Base-by-base conservation (phyloP, 1,140 invertebrate species). In the Teleogryllus occipitalis region DNA sequence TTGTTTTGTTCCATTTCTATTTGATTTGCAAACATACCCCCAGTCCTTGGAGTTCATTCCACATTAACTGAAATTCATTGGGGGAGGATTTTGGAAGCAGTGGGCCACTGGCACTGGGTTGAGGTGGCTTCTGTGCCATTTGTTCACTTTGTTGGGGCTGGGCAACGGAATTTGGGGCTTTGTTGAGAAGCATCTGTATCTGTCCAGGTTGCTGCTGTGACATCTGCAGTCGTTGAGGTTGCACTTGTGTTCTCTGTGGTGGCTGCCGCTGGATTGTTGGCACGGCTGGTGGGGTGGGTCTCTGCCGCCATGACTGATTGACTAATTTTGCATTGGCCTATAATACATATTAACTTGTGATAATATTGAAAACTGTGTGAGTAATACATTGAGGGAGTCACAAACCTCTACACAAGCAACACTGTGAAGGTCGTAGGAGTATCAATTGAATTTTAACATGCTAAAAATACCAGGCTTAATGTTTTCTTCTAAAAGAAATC, bases 61-160 rank as follows among this genome's bases (percentile, higher is more conserved):
- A 65, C 54, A 65, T 65, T 65, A 65, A 65, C 54, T 65, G 54
- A 65, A 65, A 65, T 65, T 65, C 54, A 65, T 65, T 65, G 10
- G 54, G 54, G 7, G 54, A 65, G 10, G 54, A 10, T 14, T 65
- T 65, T 14, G 10, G 10, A 65, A 14, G 10, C 54, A 65, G 18
- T 39, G 27, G 27, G 1, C 27, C 27, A 39, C 27, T 39, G 27
- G 27, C 27, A 39, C 27, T 39, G 27, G 27, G 27, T 39, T 39
- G 27, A 39, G 27, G 27, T 39, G 27, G 27, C 54, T 65, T 10
- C 18, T 65, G 10, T 65, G 54, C 54, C 10, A 18, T 10, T 65
- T 65, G 54, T 14, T 14, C 10, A 14, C 18, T 10, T 65, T 65
- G 10, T 18, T 65, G 54, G 7, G 54, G 54, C 18, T 65, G 54